A percentile compares a stretch with the other conserved stretches of the same genome.
Evolutionary conservation across 2,113 vertebrate species (phyloP).

Genomic region (Tragulus kanchil): DNA sequence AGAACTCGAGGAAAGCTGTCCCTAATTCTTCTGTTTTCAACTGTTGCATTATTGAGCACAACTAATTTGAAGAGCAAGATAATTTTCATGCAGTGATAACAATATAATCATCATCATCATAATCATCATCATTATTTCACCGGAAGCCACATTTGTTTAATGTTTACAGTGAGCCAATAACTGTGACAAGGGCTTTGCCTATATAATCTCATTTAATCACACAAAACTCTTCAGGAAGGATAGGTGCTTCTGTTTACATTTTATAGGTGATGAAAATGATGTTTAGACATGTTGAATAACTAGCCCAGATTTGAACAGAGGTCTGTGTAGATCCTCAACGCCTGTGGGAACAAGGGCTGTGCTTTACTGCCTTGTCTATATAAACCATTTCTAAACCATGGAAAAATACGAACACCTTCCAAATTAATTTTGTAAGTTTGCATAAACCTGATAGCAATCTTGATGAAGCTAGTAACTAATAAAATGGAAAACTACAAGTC

Average conservation of each 20-base stretch:
- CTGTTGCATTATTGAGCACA: background rate
- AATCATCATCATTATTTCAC: background rate
- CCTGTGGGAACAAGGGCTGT: background rate
- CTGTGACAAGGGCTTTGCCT: background rate
- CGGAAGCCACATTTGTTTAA: background rate
- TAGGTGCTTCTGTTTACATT: background rate
- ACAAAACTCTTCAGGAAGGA: background rate
- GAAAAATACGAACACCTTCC: background rate
- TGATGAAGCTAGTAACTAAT: background rate
- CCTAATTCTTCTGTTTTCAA: background rate
- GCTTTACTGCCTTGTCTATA: background rate
- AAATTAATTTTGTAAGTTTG: background rate
- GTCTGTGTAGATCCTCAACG: background rate
- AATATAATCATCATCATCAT: background rate
- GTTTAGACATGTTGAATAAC: constrained; percentile 15
- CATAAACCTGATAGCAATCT: constrained; percentile 9
- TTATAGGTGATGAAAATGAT: background rate
- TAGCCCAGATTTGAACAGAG: background rate
- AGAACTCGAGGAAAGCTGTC: background rate
- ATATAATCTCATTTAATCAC: background rate
- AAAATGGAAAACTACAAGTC: background rate
- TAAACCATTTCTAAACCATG: constrained; percentile 10
- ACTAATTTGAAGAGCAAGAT: background rate
- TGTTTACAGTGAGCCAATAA: background rate
- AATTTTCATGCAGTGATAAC: background rate